Base-by-base conservation (phyloP, 2,888 invertebrate species). In the Pristionchus exspectatus region DNA sequence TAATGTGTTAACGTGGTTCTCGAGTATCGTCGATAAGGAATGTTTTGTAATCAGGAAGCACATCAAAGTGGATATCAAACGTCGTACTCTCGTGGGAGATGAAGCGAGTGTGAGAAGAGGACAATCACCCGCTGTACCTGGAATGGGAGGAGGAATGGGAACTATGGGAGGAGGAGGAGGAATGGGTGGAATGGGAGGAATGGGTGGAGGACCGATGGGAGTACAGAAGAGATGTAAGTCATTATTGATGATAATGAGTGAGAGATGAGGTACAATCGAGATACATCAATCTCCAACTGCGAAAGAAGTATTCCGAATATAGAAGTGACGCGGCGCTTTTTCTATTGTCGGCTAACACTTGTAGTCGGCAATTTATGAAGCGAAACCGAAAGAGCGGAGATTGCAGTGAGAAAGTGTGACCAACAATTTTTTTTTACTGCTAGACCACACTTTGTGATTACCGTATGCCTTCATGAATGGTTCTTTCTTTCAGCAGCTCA, bases 61-160 rank as follows among this genome's bases (percentile, higher is more conserved):
- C 87, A 92, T 93, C 56, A 92, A 92, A 86, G 92, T 92, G 66
- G 93, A 93, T 74, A 92, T 93, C 83, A 93, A 93, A 66, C 91
- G 93, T 59, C 91, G 93, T 10, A 91, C 92, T 59, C 56, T 93
- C 59, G 88, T 92, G 44, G 85, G 59, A 3, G 92, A 92, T 24
- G 88, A 89, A 14, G 54, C 83, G 38, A n/a, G 56, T 24, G 30
- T 87, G n/a, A 72, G 87, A n/a, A 54, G 87, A 54, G 44, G 69
- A 1, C 38, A 38, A 12, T 56, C 74, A n/a, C 74, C 74, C 2
- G 66, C 38, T 7, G 83, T 50, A n/a, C 14, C 56, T 12, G 16
- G 12, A 14, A 38, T 63, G 72, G 38, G 44, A 54, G 38, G 44
- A 54, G 21, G 27, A 50, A n/a, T 38, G 72, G 24, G 27, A 86